Conservation (phyloP, 2,797 vertebrate genomes). For the Microhierax caerulescens region DNA sequence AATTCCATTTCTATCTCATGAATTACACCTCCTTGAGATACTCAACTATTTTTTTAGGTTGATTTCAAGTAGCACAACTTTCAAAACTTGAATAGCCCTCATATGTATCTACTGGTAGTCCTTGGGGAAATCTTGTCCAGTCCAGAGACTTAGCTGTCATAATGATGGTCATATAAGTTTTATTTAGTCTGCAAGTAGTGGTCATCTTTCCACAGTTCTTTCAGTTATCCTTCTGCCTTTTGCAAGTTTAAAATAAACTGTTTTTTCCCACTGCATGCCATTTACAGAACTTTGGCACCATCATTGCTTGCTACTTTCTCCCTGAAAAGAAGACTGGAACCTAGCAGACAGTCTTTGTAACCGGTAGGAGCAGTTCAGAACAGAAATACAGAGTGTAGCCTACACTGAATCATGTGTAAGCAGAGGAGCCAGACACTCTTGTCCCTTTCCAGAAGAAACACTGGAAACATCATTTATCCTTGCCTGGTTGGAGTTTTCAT, state of each 20-base stretch:
- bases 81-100: not conserved
- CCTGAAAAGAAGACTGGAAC: not conserved
- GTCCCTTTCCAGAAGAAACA: not conserved
- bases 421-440: not conserved
- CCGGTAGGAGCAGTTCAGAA: not conserved
- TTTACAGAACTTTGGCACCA: not conserved
- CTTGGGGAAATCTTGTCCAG: not conserved
- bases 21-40: not conserved
- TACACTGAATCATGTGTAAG: rapidly evolving
- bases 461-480: not conserved
- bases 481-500: not conserved
- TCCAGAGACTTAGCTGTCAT: not conserved
- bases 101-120: not conserved
- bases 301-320: not conserved
- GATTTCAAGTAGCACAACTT: not conserved
- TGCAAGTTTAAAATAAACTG: not conserved
- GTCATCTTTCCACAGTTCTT: not conserved
- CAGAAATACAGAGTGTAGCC: not conserved
- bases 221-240: not conserved
- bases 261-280: not conserved
- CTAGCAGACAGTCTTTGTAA: not conserved
- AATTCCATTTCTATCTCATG: not conserved
- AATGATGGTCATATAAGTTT: not conserved
- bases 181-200: not conserved
- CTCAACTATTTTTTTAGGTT: not conserved